A percentile compares a stretch with the other conserved stretches of the same genome.
Conservation (phyloP, 2,888 invertebrate species). For the Mamestra brassicae region DNA sequence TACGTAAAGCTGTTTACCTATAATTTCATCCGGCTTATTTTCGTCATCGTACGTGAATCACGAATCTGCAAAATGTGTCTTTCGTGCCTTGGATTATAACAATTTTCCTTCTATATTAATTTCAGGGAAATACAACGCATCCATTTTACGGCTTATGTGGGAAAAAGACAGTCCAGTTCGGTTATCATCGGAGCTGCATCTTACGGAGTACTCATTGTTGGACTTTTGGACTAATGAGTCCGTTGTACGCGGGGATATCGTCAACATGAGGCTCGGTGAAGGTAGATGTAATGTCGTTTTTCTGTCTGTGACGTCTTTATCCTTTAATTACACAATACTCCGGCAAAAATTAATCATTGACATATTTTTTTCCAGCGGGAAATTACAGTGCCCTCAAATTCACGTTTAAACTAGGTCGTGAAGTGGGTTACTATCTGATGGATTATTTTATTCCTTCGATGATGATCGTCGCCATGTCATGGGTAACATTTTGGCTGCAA, state of each 20-base stretch:
- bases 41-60: conserved; percentile 49
- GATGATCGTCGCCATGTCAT: conserved; percentile 96
- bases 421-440: conserved; percentile 96
- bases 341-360: conserved; percentile 29
- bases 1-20: background rate
- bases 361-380: conserved; percentile 91
- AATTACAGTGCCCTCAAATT: conserved; percentile 96
- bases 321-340: conserved; percentile 28
- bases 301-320: conserved; percentile 69
- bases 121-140: conserved; percentile 95
- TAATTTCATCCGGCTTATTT: background rate
- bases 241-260: conserved; percentile 92
- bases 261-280: conserved; percentile 93
- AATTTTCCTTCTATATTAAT: conserved; percentile 67
- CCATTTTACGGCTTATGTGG: conserved; percentile 94
- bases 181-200: conserved; percentile 94
- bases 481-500: conserved; percentile 97
- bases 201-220: conserved; percentile 95
- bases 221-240: conserved; percentile 94
- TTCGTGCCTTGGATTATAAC: conserved; percentile 30
- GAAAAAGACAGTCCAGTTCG: conserved; percentile 94
- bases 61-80: conserved; percentile 27
- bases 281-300: conserved; percentile 90
- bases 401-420: conserved; percentile 94
- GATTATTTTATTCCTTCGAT: conserved; percentile 97